Evolutionary conservation across 2,113 vertebrate genomes (phyloP), one percentile per base, ranked within the genome.

Genomic region (Stegastes partitus): DNA sequence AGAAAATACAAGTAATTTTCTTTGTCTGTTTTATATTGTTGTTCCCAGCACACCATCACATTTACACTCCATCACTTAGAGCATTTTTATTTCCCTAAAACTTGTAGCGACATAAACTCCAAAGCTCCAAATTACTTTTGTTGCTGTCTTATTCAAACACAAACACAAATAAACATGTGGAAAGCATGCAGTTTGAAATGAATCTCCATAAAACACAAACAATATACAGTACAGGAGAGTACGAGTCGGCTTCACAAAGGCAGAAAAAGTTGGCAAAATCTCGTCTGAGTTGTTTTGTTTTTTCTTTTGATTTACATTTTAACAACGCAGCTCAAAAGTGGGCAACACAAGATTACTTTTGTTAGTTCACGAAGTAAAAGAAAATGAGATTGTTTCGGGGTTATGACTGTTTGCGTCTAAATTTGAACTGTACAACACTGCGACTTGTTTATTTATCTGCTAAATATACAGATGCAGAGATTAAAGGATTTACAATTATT

Each of bases 1-100:
- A 98, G 95, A 98, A 98, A 99, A 99, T 97, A 98, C 96, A 98
- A 98, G 97, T 98, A 97, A 98, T 98, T 97, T 96, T 96, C 94
- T 91, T 77, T 92, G 92, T 95, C 92, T 94, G 95, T 96, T 97
- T 98, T 97, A 97, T 97, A 96, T 93, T 74, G 91, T 75, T 94
- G 95, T 93, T 93, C 93, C 90, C 93, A 90, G 94, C 94, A 94
- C 95, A 94, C 92, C 93, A 91, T 94, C 93, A 92, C 94, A 95
- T 92, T 95, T 92, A 96, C 96, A 96, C 96, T 95, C 94, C 89
- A 95, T 97, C 96, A 97, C 96, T 91, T 94, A 95, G 11, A 96
- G 96, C 94, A 76, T 94, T 95, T 98, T 97, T 96, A 96, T 97
- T 96, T 95, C 91, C 93, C 91, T 81, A 94, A 93, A 95, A 94